These are phyloP conservation scores for Thamnaconus septentrionalis DNA, from an alignment of 2,113 vertebrate genomes.

Conservation along the genomic window DNA sequence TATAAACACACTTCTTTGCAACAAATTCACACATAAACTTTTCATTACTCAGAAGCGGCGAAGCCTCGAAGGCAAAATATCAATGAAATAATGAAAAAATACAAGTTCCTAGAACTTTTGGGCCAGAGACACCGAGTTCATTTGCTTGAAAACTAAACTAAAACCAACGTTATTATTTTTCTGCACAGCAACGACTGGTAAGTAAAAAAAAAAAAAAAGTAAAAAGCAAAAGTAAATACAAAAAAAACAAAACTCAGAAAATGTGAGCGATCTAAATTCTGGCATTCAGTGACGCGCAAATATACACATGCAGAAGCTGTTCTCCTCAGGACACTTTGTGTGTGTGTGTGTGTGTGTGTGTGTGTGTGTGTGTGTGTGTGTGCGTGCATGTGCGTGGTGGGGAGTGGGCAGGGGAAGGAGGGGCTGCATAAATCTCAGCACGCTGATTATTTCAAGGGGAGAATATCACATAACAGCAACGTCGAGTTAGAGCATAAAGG, in stretches of 20 bases:
- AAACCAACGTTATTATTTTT: constrained; percentile 5
- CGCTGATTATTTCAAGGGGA: constrained; percentile 70
- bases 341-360: too few relatives aligned
- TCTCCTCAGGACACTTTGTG: constrained; percentile 34
- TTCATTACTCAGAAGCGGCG: constrained; percentile 32
- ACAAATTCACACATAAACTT: constrained; percentile 41
- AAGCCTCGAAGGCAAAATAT: constrained; percentile 21
- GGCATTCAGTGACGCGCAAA: neutral
- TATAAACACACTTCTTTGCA: neutral
- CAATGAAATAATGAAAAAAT: too few relatives aligned
- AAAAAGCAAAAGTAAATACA: too few relatives aligned
- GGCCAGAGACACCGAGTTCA: constrained; percentile 26
- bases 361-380: too few relatives aligned
- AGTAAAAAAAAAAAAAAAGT: too few relatives aligned
- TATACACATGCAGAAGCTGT: constrained; percentile 26
- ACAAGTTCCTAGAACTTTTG: constrained; percentile 11
- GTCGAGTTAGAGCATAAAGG: constrained; percentile 90
- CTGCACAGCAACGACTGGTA: too few relatives aligned
- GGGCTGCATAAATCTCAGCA: constrained; percentile 61
- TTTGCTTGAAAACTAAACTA: constrained; percentile 22
- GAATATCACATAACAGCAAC: constrained; percentile 76
- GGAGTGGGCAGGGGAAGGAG: neutral
- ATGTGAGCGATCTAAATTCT: too few relatives aligned
- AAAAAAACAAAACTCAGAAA: too few relatives aligned
- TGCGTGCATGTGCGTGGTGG: too few relatives aligned